Base-by-base conservation (phyloP, 2,888 invertebrate species). In the Nephrotoma appendiculata region DNA sequence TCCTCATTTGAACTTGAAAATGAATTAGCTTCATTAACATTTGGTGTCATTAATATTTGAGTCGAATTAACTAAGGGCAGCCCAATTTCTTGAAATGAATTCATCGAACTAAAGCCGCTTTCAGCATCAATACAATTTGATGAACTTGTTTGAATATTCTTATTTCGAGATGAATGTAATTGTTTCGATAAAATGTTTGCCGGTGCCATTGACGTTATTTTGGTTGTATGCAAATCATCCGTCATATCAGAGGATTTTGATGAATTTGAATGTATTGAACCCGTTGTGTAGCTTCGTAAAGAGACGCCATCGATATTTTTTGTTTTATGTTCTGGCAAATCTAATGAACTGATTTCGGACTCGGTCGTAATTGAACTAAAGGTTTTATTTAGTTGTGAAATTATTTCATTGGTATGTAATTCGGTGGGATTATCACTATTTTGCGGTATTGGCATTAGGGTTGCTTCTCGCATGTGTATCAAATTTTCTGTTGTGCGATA, bases 41-140 rank as follows among this genome's bases (percentile, higher is more conserved):
- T 86, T 31, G 87, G 57, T 71, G 86, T 41, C 41, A 86, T 71
- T 5, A 86, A 43, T 31, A 88, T 87, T 86, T 88, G 87, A 43
- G 88, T 89, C 44, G 89, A 88, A 86, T 87, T 87, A 11, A 86
- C 85, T 11, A 88, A 42, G 2, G 96, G 96, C 89, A 96, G 92
- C 11, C 96, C 96, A 85, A 96, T 94, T 90, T 96, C 96, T 91
- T 96, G 96, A 90, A 96, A 96, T 6, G 96, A 96, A 90, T 94
- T 96, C 93, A 96, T 95, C 7, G 96, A 96, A 12, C 96, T 96
- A 91, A 96, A 96, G 43, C 96, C 96, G 90, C 96, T 96, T 91
- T 96, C 96, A 89, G 96, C 96, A 90, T 96, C 96, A 0, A 91
- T 87, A 44, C 85, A 85, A 41, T 83, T 85, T 6, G 52, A 7